Evolutionary conservation across 2,888 invertebrate species (phyloP).

Genomic region (Agapetus fuscipes): DNA sequence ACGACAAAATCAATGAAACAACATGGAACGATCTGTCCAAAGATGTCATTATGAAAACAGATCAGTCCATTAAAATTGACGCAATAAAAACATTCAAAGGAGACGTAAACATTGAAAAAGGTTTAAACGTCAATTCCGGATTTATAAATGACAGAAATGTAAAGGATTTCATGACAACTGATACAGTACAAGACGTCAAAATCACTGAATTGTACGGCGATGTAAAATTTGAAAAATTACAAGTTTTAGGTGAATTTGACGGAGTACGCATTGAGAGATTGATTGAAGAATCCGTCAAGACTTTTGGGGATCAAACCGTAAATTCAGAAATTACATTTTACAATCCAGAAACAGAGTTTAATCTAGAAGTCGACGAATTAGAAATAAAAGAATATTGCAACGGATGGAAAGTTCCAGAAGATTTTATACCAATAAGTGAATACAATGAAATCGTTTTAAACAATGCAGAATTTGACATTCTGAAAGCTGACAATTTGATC

Average conservation of each 20-base stretch:
- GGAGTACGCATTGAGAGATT: slow-evolving; percentile 35
- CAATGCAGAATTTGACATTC: slow-evolving; percentile 24
- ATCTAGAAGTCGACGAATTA: slow-evolving; percentile 28
- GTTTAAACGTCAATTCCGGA: slow-evolving; percentile 32
- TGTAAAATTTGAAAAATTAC: slow-evolving; percentile 36
- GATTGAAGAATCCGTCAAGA: slow-evolving; percentile 31
- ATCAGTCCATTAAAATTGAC: slow-evolving; percentile 29
- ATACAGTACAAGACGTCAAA: slow-evolving; percentile 38
- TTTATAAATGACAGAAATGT: slow-evolving; percentile 36
- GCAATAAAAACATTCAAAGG: slow-evolving; percentile 38
- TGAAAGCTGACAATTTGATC: slow-evolving; percentile 27
- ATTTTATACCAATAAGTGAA: too few species aligned
- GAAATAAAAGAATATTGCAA: slow-evolving; percentile 31
- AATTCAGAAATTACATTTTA: slow-evolving; percentile 32
- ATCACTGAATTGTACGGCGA: slow-evolving; percentile 31
- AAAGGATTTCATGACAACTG: slow-evolving; percentile 37
- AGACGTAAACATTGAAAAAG: slow-evolving; percentile 30
- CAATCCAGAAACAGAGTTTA: slow-evolving; percentile 22
- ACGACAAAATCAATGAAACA: slow-evolving; percentile 32
- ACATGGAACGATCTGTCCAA: slow-evolving; percentile 31
- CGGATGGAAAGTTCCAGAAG: slow-evolving; percentile 25
- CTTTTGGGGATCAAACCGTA: slow-evolving; percentile 32
- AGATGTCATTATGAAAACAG: slow-evolving; percentile 38
- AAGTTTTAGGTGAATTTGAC: slow-evolving; percentile 32
- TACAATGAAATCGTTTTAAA: slow-evolving; percentile 14